Base-by-base conservation (phyloP, 2,797 vertebrate species). In the Ficedula albicollis region DNA sequence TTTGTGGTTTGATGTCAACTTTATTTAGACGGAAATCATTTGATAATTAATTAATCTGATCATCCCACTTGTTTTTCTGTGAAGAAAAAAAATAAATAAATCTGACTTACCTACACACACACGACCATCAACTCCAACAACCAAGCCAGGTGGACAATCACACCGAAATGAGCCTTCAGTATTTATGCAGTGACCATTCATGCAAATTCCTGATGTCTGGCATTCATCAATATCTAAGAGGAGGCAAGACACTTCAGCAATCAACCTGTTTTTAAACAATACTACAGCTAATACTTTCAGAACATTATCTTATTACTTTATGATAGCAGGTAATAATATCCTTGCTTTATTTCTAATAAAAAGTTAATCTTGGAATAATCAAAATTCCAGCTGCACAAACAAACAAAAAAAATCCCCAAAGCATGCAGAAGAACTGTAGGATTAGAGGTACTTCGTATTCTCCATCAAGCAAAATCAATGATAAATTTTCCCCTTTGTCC, bases 121-220 rank as follows among this genome's bases (percentile, higher is more conserved):
- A 64, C 98, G 98, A n/a, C 98, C 98, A 90, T 98, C 98, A 78
- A 97, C 96, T 64, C 98, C 98, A 75, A 98, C 97, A 55, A 97
- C 97, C 84, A 98, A 92, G 21, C 98, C 98, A 59, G 97, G 96
- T 36, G 97, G 97, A 74, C 98, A 98, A 38, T 98, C 98, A 87
- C 98, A 98, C 34, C 90, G 93, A 94, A 98, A 98, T 15, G 98
- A 98, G 36, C 98, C 98, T 74, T 98, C 98, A 19, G 97, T 98
- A 85, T 98, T 98, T 91, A 98, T 95, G 83, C 98, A 98, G 22
- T 96, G 98, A 36, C 98, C 98, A 66, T 98, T 98, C 97, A 98
- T 98, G 78, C 98, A 98, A 90, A 98, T 98, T 67, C 98, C 98
- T 62, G 97, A 95, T 17, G 95, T 98, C 89, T 97, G 98, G 93